Conservation (phyloP, 1,140 invertebrate species). For the Cydia strobilella region DNA sequence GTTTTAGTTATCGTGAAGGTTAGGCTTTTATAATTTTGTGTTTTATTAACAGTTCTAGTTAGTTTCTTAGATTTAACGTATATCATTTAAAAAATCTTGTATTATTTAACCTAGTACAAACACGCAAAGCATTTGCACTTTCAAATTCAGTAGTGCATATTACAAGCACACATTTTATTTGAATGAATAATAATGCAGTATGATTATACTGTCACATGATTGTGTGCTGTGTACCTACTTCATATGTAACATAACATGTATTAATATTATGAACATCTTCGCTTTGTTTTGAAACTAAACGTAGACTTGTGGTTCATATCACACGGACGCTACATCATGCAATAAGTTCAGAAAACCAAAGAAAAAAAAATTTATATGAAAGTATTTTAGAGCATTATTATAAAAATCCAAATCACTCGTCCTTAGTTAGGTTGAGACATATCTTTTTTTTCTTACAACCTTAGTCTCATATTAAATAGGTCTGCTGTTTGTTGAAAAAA, state of each 20-base stretch:
- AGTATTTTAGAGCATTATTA: too few relatives aligned
- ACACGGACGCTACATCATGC: too few relatives aligned
- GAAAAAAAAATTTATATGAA: too few relatives aligned
- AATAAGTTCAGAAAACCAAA: neutral
- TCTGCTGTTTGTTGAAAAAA: too few relatives aligned
- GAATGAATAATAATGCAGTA: neutral
- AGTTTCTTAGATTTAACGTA: neutral
- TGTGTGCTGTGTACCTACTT: neutral
- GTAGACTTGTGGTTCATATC: neutral
- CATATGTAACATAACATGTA: conserved; percentile 5
- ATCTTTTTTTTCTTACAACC: too few relatives aligned
- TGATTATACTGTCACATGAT: neutral
- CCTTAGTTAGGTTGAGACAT: too few relatives aligned
- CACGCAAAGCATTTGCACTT: conserved; percentile 6
- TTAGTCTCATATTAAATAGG: too few relatives aligned
- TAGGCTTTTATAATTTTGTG: neutral
- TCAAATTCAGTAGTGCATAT: conserved; percentile 8
- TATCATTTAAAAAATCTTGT: neutral
- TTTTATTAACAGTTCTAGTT: neutral
- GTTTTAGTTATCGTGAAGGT: neutral
- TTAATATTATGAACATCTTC: neutral
- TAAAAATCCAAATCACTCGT: too few relatives aligned
- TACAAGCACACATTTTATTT: neutral
- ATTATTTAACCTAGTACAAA: neutral
- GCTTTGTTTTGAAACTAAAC: neutral